These are phyloP conservation scores for Dissostichus mawsoni DNA, from an alignment of 2,113 vertebrate genomes.

Conservation along the genomic window DNA sequence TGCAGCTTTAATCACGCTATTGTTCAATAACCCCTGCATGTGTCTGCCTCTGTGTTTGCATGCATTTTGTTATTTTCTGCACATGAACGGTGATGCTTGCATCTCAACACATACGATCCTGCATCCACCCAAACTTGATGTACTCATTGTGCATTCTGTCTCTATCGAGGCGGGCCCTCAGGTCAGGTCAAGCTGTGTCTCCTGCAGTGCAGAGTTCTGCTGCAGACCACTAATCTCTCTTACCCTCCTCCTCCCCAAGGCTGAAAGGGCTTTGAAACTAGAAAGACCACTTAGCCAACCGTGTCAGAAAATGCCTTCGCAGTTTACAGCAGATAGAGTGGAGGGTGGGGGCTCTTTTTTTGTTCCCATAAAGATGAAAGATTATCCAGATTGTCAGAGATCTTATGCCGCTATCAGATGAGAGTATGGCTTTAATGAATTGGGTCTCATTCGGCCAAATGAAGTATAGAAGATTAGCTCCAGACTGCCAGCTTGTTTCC, in stretches of 20 bases:
- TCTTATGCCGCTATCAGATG: conserved; percentile 63
- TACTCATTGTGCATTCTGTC: conserved; percentile 53
- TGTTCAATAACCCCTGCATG: not conserved
- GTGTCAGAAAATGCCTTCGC: conserved; percentile 57
- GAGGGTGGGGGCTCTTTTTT: not conserved
- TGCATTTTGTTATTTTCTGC: not conserved
- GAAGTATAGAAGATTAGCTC: conserved; percentile 73
- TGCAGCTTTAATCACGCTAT: conserved; percentile 10
- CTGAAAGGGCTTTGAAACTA: conserved; percentile 56
- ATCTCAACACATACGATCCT: not conserved
- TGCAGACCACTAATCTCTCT: conserved; percentile 67
- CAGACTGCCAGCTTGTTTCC: conserved; percentile 68
- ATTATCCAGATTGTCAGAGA: conserved; percentile 71
- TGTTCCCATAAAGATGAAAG: conserved; percentile 68
- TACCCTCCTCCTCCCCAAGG: conserved; percentile 51
- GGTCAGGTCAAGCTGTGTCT: conserved; percentile 65
- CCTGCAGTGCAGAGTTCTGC: conserved; percentile 58
- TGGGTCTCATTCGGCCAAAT: conserved; percentile 63
- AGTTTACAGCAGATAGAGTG: conserved; percentile 41
- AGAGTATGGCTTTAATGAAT: conserved; percentile 68
- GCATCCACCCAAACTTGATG: not conserved
- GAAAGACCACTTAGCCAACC: conserved; percentile 65
- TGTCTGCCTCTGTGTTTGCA: not conserved
- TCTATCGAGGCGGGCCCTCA: conserved; percentile 24
- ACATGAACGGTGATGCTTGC: not conserved